phyloP scores from a whole-genome alignment of 2,113 vertebrate species.

The Plecturocebus donacophilus region DNA sequence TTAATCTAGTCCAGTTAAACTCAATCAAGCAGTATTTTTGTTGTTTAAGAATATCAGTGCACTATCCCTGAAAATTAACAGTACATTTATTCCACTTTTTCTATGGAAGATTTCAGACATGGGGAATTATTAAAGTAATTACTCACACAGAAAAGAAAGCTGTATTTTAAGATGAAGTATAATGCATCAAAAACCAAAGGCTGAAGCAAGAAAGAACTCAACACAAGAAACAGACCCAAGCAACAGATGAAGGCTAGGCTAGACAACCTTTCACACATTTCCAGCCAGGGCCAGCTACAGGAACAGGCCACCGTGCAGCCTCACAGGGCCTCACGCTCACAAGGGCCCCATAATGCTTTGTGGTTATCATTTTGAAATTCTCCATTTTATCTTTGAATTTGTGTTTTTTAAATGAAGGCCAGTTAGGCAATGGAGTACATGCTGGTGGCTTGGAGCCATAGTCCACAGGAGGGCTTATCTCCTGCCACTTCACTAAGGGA shows the following conservation, averaged over 20 bases:
- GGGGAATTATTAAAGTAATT: neutral
- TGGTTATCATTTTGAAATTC: neutral
- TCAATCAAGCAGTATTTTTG: neutral
- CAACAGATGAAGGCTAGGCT: neutral
- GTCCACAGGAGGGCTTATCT: neutral
- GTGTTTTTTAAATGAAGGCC: neutral
- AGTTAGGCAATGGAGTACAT: neutral
- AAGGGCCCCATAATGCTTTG: neutral
- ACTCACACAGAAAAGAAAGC: neutral
- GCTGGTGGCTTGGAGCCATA: neutral
- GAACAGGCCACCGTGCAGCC: rapidly evolving
- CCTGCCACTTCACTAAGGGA: too few relatives aligned
- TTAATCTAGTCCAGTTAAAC: slow-evolving; percentile 21
- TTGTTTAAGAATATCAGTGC: slow-evolving; percentile 11
- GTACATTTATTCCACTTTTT: neutral
- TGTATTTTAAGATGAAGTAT: neutral
- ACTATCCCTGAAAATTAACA: neutral
- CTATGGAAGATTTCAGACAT: neutral
- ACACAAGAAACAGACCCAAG: neutral
- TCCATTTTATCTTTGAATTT: neutral
- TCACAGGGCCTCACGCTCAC: neutral
- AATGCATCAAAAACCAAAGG: neutral
- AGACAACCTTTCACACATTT: neutral
- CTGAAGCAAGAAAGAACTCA: neutral
- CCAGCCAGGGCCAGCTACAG: neutral